Conservation (phyloP, 2,888 invertebrate genomes). For the Lithophane socia region DNA sequence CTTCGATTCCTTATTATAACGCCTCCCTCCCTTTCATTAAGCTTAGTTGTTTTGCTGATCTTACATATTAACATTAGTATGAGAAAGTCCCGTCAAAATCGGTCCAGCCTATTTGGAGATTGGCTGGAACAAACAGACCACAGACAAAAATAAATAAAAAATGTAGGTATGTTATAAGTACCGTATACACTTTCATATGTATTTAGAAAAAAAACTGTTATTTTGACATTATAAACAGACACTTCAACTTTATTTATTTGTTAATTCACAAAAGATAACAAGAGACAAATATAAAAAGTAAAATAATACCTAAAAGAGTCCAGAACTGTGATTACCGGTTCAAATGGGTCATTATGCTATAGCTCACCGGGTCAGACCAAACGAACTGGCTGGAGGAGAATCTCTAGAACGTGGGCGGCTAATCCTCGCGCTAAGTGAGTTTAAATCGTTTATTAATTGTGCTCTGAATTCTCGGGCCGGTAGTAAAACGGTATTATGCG, state of each 20-base stretch:
- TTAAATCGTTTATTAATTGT: constrained; percentile 58
- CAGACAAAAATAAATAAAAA: too few relatives aligned
- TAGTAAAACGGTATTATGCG: constrained; percentile 7
- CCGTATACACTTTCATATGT: too few relatives aligned
- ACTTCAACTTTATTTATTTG: too few relatives aligned
- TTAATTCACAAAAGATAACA: background rate
- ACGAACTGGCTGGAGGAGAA: constrained; percentile 16
- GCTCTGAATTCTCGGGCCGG: constrained; percentile 27
- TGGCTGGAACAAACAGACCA: too few relatives aligned
- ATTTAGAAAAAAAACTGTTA: too few relatives aligned
- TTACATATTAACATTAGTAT: too few relatives aligned
- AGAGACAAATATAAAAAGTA: background rate
- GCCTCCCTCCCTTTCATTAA: background rate
- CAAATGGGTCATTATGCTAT: constrained; percentile 26
- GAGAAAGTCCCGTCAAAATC: too few relatives aligned
- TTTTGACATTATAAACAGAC: too few relatives aligned
- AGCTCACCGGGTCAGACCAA: constrained; percentile 27
- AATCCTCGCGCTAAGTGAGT: constrained; percentile 47
- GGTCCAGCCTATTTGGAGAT: too few relatives aligned
- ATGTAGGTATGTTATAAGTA: too few relatives aligned
- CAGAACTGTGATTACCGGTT: constrained; percentile 5
- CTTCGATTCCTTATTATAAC: background rate
- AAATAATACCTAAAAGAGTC: background rate
- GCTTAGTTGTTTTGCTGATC: background rate
- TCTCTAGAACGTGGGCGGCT: constrained; percentile 37